Conservation (phyloP, 2,797 vertebrate species). For the Tokudaia muenninki region DNA sequence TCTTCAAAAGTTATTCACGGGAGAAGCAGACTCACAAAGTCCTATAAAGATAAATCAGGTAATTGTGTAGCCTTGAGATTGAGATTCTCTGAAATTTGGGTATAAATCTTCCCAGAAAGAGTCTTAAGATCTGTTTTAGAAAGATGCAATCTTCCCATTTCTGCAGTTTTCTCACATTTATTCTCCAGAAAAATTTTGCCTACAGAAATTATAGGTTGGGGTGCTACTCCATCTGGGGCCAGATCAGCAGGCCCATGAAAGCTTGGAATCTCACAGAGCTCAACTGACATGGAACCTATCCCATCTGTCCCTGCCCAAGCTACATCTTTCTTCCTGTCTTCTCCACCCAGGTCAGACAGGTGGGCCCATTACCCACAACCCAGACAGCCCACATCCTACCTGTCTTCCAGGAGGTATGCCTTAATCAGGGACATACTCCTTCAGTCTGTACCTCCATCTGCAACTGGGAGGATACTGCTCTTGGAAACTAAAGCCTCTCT, state of each 20-base stretch:
- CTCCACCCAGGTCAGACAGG: too few relatives aligned
- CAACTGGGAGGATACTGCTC: too few relatives aligned
- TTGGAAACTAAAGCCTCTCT: too few relatives aligned
- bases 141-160: neutral
- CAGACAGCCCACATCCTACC: too few relatives aligned
- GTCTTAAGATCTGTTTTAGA: neutral
- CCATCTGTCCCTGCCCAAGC: neutral
- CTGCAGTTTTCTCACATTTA: neutral
- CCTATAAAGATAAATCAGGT: neutral
- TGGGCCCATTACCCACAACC: too few relatives aligned
- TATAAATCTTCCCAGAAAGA: neutral
- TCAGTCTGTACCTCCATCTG: too few relatives aligned
- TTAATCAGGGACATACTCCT: too few relatives aligned
- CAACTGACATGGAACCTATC: neutral
- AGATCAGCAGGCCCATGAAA: neutral
- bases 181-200: neutral
- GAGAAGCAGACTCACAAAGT: neutral
- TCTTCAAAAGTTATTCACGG: neutral
- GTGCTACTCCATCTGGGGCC: too few relatives aligned
- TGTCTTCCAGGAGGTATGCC: too few relatives aligned
- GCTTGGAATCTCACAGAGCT: too few relatives aligned
- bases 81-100: neutral
- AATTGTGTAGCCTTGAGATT: neutral
- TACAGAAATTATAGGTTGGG: neutral
- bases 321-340: neutral